phyloP scores from a whole-genome alignment of 2,888 invertebrate species.

The Bhutanitis thaidina region DNA sequence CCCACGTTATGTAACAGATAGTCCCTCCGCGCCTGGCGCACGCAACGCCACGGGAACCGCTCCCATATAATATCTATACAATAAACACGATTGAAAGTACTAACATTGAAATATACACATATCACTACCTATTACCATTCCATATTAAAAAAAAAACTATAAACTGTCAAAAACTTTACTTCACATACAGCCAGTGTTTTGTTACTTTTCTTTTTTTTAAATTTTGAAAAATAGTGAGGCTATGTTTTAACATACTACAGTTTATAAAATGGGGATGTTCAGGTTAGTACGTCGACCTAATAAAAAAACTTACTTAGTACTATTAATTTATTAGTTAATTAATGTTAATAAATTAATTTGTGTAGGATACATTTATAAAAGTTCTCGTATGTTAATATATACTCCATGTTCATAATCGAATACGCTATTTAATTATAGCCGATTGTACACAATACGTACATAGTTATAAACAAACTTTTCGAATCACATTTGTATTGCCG shows the following conservation, averaged over 20 bases:
- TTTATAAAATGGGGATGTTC: constrained; percentile 32
- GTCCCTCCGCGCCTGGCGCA: constrained; percentile 60
- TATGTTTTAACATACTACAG: background rate
- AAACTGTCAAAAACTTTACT: background rate
- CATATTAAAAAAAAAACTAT: background rate
- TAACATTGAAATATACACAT: background rate
- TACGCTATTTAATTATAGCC: too few species aligned
- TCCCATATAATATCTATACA: constrained; percentile 10
- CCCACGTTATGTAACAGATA: constrained; percentile 70
- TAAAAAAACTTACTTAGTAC: background rate
- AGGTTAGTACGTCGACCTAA: constrained; percentile 30
- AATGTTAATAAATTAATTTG: too few species aligned
- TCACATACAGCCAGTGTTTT: constrained; percentile 1
- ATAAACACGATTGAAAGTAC: background rate
- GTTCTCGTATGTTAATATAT: too few species aligned
- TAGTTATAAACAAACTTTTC: too few species aligned
- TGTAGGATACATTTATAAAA: too few species aligned
- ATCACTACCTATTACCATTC: background rate
- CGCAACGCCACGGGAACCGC: constrained; percentile 46
- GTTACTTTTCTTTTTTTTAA: background rate
- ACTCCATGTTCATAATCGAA: too few species aligned
- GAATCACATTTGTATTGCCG: too few species aligned
- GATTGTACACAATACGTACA: too few species aligned
- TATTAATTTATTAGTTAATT: too few species aligned
- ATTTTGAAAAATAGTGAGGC: background rate